Evolutionary conservation across 2,113 vertebrate genomes (phyloP).

Genomic region (Antechinus flavipes): DNA sequence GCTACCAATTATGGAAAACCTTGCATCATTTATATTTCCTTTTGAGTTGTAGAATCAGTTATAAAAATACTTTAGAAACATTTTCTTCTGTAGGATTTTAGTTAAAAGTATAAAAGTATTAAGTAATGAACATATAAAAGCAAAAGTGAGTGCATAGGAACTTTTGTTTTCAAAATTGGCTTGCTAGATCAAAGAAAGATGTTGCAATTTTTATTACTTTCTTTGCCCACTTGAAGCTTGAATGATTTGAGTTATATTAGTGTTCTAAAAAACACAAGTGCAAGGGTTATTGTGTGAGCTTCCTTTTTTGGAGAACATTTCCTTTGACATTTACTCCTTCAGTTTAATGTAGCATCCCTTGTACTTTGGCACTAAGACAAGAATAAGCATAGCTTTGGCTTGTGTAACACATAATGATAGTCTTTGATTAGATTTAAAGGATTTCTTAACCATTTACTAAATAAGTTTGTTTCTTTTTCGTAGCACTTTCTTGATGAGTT

Average conservation of each 20-base stretch:
- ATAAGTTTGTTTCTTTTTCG: constrained; percentile 49
- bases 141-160: not conserved
- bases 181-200: not conserved
- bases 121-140: not conserved
- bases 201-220: not conserved
- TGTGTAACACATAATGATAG: constrained; percentile 56
- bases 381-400: constrained; percentile 56
- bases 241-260: not conserved
- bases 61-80: not conserved
- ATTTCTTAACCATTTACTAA: constrained; percentile 64
- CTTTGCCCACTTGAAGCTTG: constrained; percentile 4
- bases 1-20: not conserved
- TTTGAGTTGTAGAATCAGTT: constrained; percentile 15
- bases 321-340: constrained; percentile 9
- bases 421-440: constrained; percentile 63
- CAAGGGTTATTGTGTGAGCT: not conserved
- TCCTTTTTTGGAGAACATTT: constrained; percentile 7
- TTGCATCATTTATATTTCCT: not conserved
- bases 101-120: constrained; percentile 1
- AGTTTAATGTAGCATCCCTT: constrained; percentile 30
- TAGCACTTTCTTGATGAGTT: constrained; percentile 47
- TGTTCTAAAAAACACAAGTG: not conserved
- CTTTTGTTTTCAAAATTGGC: not conserved
- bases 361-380: constrained; percentile 34
- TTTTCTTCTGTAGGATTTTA: constrained; percentile 31